Evolutionary conservation across 1,140 invertebrate genomes (phyloP), one percentile per base, ranked within the genome.

Genomic region (Tetraneura akinire): DNA sequence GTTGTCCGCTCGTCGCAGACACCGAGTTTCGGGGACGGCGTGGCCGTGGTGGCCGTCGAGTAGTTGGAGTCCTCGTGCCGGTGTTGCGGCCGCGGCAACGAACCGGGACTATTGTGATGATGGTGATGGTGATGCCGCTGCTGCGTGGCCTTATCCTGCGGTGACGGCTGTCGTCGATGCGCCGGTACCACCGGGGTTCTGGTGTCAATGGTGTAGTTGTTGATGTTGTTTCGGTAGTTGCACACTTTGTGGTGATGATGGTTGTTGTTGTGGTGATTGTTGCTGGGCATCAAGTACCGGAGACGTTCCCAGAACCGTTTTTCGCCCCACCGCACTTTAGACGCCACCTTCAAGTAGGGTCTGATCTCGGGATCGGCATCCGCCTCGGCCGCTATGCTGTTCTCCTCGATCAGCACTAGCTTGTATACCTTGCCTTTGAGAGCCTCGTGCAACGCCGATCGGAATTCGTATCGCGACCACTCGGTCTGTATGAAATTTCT

Each of bases 241-340:
- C 86, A 86, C 70, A 86, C 80, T 60, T 86, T 85, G 68, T 86
- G 85, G 82, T 89, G 88, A 83, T 89, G 87, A 26, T 71, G 80
- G n/a, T 80, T 89, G 85, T 80, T 87, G 87, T 83, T 91, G 83
- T 89, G 87, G 45, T 81, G 74, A 26, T 80, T 89, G 85, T 80
- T 87, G 87, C 83, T 91, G 84, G 95, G 95, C 90, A 98, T 92
- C 81, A 93, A 92, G 86, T 94, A 97, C 81, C 92, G 90, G 49
- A 97, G 87, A 83, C 95, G 91, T 85, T 96, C 94, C 94, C 95
- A 96, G 86, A 97, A 97, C 84, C 92, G 89, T 83, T 92, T 93
- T 84, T 96, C 94, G 81, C 92, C 93, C 93, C 94, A 96, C 82
- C 91, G 88, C n/a, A 97, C 86, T 57, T 92, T 89, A 11, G 92